Evolutionary conservation across 2,888 invertebrate genomes (phyloP), one percentile per base, ranked within the genome.

Genomic region (Girardia tigrina): DNA sequence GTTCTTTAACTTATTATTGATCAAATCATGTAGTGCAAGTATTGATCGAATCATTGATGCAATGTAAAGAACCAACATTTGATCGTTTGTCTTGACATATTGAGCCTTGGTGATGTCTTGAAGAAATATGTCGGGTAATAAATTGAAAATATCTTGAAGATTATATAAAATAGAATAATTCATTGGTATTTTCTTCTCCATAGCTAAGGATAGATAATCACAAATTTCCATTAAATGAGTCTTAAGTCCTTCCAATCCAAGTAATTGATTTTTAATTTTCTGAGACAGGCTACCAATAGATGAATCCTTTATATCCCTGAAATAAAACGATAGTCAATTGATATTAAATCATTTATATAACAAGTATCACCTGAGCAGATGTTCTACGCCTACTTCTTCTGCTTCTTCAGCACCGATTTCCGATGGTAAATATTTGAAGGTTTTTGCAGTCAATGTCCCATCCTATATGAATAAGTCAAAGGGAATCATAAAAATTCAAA

Each of bases 351-450:
- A 26, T 70, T 72, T 0, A 70, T 71, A 42, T 77, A 92, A 92
- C 79, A 92, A 91, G n/a, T n/a, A 91, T 81, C 91, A 95, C 84
- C 97, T 88, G 71, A 99, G 86, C 77, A 99, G 87, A 88, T 99
- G 98, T 84, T 99, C 98, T 0, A 99, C 98, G 16, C 98, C 98
- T 20, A 99, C 98, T 87, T 99, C 98, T 83, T 99, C 98, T 0
- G 98, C 98, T 84, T 99, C 98, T 83, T 99, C 98, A 0, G 98
- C 98, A 2, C 97, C 98, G 82, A 99, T 99, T 88, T 98, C 98
- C 86, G 97, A 97, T 8, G 95, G 91, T 20, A 99, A 94, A 86
- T 99, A 98, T 83, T 98, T 97, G 86, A 98, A 99, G 4, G 98
- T 98, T 84, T 97, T 94, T 16, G 92, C 90, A 2, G 98, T 95